Evolutionary conservation across 2,797 vertebrate genomes (phyloP).

Genomic region (Cichlasoma orientale): DNA sequence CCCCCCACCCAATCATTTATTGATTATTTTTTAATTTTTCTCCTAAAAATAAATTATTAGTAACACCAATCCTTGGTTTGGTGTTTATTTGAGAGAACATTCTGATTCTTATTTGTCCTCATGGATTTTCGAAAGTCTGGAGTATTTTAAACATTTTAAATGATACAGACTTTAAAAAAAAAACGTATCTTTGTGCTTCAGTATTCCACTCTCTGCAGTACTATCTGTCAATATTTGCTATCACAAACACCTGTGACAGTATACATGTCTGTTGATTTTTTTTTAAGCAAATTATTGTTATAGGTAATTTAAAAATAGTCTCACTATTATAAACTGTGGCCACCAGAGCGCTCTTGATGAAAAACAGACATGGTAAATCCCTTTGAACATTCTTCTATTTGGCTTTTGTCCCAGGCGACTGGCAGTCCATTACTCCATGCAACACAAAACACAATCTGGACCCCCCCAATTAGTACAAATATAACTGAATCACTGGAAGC

Average conservation of each 20-base stretch:
- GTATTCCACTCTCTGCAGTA: neutral
- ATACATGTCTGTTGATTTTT: neutral
- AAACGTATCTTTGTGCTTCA: too few relatives aligned
- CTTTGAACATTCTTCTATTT: neutral
- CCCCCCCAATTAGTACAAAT: constrained; percentile 55
- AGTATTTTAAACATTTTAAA: neutral
- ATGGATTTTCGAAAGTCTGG: too few relatives aligned
- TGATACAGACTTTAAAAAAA: neutral
- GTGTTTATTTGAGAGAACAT: too few relatives aligned
- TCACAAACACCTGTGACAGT: neutral
- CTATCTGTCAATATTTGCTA: neutral
- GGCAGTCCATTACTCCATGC: constrained; percentile 2
- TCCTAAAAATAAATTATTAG: too few relatives aligned
- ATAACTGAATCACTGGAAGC: constrained; percentile 30
- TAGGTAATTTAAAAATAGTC: neutral
- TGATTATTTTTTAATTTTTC: too few relatives aligned
- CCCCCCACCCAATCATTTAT: too few relatives aligned
- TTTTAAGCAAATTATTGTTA: neutral
- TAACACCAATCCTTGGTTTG: too few relatives aligned
- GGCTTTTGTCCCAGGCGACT: constrained; percentile 5
- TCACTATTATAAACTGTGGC: neutral
- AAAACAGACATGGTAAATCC: neutral
- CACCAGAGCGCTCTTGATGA: neutral
- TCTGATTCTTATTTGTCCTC: too few relatives aligned
- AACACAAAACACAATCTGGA: constrained; percentile 20